Conservation (phyloP, 2,888 invertebrate species). For the Lithophane ornitopus region DNA sequence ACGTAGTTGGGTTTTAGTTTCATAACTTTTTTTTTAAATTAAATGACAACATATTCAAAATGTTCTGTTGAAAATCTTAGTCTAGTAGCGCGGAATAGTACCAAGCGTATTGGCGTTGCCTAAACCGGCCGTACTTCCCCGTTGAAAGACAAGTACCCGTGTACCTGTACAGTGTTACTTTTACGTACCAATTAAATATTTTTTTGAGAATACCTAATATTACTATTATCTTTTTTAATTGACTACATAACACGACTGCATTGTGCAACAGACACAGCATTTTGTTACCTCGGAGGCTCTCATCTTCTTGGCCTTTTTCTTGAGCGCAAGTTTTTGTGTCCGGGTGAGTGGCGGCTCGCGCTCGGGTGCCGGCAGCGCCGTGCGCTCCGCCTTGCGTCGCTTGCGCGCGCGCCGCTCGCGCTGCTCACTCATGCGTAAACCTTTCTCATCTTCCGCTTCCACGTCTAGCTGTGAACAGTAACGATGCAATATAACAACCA, state of each 20-base stretch:
- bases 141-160: too few species aligned
- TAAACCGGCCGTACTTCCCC: too few species aligned
- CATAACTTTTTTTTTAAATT: too few species aligned
- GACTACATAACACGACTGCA: background rate
- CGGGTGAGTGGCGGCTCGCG: slow-evolving; percentile 81
- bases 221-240: too few species aligned
- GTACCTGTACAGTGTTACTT: too few species aligned
- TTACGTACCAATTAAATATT: too few species aligned
- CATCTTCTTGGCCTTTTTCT: slow-evolving; percentile 86
- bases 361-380: background rate
- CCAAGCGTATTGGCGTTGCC: too few species aligned
- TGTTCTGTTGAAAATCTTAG: too few species aligned
- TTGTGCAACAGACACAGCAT: background rate
- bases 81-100: too few species aligned
- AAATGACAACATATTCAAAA: too few species aligned
- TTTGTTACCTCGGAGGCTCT: slow-evolving; percentile 77
- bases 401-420: slow-evolving; percentile 78
- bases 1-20: too few species aligned
- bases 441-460: slow-evolving; percentile 78
- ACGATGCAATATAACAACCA: slow-evolving; percentile 3
- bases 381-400: slow-evolving; percentile 58
- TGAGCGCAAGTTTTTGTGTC: slow-evolving; percentile 89
- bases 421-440: slow-evolving; percentile 78
- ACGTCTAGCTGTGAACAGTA: slow-evolving; percentile 74
- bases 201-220: too few species aligned